phyloP scores from a whole-genome alignment of 2,113 vertebrate species.

The Malurus alboscapulatus region DNA sequence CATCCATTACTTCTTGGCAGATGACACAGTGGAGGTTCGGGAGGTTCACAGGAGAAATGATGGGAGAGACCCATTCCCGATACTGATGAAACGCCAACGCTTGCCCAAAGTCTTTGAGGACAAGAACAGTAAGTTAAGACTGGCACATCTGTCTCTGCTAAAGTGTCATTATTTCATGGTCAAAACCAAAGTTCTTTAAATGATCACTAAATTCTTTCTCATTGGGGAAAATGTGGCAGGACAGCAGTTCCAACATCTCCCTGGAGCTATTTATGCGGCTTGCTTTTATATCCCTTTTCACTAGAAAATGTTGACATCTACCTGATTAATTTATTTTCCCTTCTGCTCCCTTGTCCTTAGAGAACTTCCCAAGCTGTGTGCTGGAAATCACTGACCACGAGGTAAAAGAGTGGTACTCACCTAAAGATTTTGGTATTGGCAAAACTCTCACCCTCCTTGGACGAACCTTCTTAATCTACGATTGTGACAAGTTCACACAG shows the following conservation, averaged over 20 bases:
- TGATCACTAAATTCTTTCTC: neutral
- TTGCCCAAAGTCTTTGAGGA: constrained; percentile 79
- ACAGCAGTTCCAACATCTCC: neutral
- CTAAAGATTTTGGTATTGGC: constrained; percentile 87
- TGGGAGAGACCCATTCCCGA: constrained; percentile 84
- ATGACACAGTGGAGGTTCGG: constrained; percentile 88
- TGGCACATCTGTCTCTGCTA: neutral
- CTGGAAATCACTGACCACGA: constrained; percentile 86
- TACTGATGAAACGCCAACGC: constrained; percentile 82
- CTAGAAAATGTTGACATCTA: neutral
- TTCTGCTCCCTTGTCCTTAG: constrained; percentile 64
- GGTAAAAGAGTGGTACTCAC: constrained; percentile 88
- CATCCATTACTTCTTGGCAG: constrained; percentile 89
- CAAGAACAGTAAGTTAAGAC: constrained; percentile 60
- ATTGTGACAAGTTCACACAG: constrained; percentile 88
- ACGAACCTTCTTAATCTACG: constrained; percentile 85
- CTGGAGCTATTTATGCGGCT: neutral
- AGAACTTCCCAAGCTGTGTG: constrained; percentile 85
- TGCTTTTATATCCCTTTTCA: neutral
- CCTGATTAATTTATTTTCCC: neutral
- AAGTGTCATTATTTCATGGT: neutral
- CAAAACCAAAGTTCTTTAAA: neutral
- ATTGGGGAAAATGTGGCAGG: neutral
- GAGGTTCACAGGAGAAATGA: constrained; percentile 84
- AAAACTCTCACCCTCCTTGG: constrained; percentile 80